phyloP scores from a whole-genome alignment of 2,113 vertebrate species.

The Amphiprion ocellaris region DNA sequence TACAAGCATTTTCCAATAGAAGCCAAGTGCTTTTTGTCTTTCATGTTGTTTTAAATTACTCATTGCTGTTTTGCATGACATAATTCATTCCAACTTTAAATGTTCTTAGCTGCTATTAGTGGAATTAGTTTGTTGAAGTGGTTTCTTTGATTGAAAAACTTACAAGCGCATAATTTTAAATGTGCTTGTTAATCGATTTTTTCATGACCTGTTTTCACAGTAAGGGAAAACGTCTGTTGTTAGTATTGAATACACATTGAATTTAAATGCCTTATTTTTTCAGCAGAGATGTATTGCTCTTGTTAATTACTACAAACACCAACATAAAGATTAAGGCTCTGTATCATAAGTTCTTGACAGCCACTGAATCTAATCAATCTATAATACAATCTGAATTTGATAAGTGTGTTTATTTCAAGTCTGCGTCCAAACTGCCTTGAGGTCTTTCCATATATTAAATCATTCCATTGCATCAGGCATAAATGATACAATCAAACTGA shows the following conservation, averaged over 20 bases:
- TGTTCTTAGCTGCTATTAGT: slow-evolving; percentile 8
- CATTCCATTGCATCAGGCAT: slow-evolving; percentile 6
- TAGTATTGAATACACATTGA: too few relatives aligned
- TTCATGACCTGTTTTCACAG: background rate
- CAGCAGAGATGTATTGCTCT: background rate
- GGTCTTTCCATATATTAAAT: slow-evolving; percentile 21
- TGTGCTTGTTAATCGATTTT: background rate
- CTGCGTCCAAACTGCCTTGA: slow-evolving; percentile 27
- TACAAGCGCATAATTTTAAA: background rate
- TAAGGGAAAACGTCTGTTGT: background rate
- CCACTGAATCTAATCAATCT: slow-evolving; percentile 1
- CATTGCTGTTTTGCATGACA: background rate
- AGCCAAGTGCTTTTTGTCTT: background rate
- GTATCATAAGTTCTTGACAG: background rate
- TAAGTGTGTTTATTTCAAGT: slow-evolving; percentile 10
- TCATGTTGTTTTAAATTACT: slow-evolving; percentile 12
- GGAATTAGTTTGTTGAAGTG: background rate
- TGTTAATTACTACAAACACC: background rate
- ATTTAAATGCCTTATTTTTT: background rate
- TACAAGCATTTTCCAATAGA: background rate
- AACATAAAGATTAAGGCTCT: background rate
- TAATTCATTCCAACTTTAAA: background rate
- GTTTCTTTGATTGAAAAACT: slow-evolving; percentile 19
- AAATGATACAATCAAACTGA: slow-evolving; percentile 6
- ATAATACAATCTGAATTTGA: background rate